These are phyloP conservation scores for Nothoprocta pentlandii DNA, from an alignment of 2,113 vertebrate species.

Conservation along the genomic window DNA sequence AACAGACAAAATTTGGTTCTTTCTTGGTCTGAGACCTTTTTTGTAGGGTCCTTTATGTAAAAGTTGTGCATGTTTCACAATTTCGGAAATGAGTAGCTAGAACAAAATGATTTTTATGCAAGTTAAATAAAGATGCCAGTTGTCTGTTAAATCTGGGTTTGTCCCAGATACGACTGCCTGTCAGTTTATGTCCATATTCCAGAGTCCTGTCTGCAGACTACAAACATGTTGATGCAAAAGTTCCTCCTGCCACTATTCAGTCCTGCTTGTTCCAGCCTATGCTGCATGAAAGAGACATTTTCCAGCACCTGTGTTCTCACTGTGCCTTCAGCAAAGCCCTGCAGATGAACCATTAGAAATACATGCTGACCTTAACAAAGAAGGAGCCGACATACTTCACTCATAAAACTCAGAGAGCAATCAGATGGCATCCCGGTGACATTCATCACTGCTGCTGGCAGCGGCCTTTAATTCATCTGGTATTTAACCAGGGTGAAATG, in stretches of 20 bases:
- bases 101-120: background rate
- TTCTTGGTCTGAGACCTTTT: background rate
- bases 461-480: constrained; percentile 82
- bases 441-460: constrained; percentile 81
- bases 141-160: background rate
- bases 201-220: background rate
- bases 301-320: constrained; percentile 71
- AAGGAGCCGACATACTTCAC: constrained; percentile 76
- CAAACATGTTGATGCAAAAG: constrained; percentile 8
- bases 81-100: background rate
- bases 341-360: constrained; percentile 82
- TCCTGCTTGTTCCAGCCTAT: background rate
- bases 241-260: constrained; percentile 55
- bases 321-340: constrained; percentile 77
- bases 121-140: background rate
- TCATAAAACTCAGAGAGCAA: constrained; percentile 77
- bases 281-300: constrained; percentile 73
- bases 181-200: background rate
- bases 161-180: background rate
- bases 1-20: background rate
- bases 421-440: constrained; percentile 79
- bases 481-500: constrained; percentile 81
- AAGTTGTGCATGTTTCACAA: background rate
- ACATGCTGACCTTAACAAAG: constrained; percentile 78
- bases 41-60: background rate